Evolutionary conservation across 2,888 invertebrate genomes (phyloP), one percentile per base, ranked within the genome.

Genomic region (Dinocampus coccinellae): DNA sequence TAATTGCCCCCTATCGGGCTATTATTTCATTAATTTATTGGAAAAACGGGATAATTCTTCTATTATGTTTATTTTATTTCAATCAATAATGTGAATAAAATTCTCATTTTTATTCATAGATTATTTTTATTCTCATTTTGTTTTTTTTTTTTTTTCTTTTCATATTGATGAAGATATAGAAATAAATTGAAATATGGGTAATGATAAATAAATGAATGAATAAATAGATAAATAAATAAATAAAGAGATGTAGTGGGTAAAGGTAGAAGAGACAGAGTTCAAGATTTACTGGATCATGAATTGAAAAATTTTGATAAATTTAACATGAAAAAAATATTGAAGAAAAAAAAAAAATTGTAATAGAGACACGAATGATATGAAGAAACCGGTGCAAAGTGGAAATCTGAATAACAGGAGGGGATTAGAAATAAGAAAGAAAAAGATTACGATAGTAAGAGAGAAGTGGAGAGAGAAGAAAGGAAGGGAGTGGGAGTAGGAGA

Each of bases 391-490:
- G 52, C 3, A 29, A 16, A 42, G 74, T 61, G 11, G 60, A 57
- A 66, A 66, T 34, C n/a, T 70, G 42, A 62, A 60, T 34, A 39
- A 61, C 75, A 67, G 69, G 76, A 69, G 69, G 72, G 55, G 69
- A 73, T 61, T 55, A 66, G 69, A 70, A 69, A 58, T 73, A 66
- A 68, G 69, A 65, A 57, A 63, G 64, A 63, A 69, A 68, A n/a
- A n/a, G n/a, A n/a, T n/a, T n/a, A n/a, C n/a, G n/a, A n/a, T n/a
- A n/a, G n/a, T n/a, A n/a, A n/a, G n/a, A n/a, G n/a, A n/a, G n/a
- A 69, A 58, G 73, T 72, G 73, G 72, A 42, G 70, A 72, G 73
- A 65, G 64, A 73, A 72, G 76, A 70, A 69, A 64, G 69, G 75
- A 70, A 64, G 72, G 53, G 69, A 72, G 65, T 71, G 68, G 67